phyloP scores from a whole-genome alignment of 2,888 invertebrate species.

The Troglohyphantes excavatus region DNA sequence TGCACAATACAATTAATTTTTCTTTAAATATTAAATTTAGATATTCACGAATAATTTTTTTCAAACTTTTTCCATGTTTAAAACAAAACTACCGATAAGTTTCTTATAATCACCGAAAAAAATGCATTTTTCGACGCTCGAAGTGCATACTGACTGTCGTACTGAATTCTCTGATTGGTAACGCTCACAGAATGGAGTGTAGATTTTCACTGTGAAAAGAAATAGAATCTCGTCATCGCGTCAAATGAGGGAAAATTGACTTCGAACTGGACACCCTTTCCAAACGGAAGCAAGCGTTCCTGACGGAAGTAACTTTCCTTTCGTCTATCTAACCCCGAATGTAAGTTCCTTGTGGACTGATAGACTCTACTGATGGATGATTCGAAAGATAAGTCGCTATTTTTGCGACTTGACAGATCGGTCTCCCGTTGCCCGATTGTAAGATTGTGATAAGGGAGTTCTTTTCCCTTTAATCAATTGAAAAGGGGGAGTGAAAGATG shows the following conservation, averaged over 20 bases:
- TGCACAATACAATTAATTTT: too few relatives aligned
- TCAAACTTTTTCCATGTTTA: too few relatives aligned
- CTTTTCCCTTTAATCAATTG: slow-evolving; percentile 49
- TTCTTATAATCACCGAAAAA: too few relatives aligned
- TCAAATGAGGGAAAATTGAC: background rate
- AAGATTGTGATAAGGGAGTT: slow-evolving; percentile 57
- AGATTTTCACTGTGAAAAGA: too few relatives aligned
- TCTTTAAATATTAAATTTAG: too few relatives aligned
- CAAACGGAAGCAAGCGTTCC: background rate
- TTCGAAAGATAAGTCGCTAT: slow-evolving; percentile 51
- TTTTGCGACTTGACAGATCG: slow-evolving; percentile 47
- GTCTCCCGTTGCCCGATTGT: slow-evolving; percentile 46
- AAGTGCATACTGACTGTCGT: too few relatives aligned
- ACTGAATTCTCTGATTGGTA: too few relatives aligned
- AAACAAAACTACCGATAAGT: too few relatives aligned
- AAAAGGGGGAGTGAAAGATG: slow-evolving; percentile 34
- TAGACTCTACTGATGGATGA: slow-evolving; percentile 54
- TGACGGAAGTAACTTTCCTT: slow-evolving; percentile 23
- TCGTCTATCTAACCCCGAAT: background rate
- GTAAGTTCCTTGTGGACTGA: slow-evolving; percentile 32
- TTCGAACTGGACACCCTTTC: background rate
- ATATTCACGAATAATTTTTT: too few relatives aligned
- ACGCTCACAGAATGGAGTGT: too few relatives aligned
- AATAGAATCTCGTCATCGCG: too few relatives aligned
- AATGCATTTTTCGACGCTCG: too few relatives aligned